These are phyloP conservation scores for Dascillus cervinus DNA, from an alignment of 2,888 invertebrate species.

Conservation along the genomic window DNA sequence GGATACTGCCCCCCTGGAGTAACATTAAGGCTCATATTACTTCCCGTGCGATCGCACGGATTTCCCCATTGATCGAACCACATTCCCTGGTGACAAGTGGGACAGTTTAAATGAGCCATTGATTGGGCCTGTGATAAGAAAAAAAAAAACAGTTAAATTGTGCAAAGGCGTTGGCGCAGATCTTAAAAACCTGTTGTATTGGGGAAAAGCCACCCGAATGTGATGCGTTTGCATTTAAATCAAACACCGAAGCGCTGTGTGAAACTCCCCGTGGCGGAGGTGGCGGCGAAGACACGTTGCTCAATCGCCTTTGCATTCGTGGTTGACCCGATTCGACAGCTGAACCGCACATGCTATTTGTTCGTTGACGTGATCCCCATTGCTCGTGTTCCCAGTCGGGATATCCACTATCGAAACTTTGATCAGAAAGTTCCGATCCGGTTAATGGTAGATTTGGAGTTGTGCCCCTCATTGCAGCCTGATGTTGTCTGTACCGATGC, in stretches of 20 bases:
- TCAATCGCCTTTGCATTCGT: constrained; percentile 30
- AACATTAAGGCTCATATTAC: constrained; percentile 51
- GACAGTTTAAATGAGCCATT: constrained; percentile 59
- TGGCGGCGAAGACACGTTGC: constrained; percentile 34
- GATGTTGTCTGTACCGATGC: constrained; percentile 52
- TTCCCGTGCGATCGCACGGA: constrained; percentile 40
- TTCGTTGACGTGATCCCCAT: constrained; percentile 32
- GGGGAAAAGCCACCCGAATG: constrained; percentile 38
- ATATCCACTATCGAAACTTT: constrained; percentile 41
- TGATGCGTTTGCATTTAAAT: constrained; percentile 40
- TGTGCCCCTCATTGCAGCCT: constrained; percentile 45
- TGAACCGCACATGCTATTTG: constrained; percentile 39
- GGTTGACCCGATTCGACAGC: constrained; percentile 23
- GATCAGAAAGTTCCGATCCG: constrained; percentile 29
- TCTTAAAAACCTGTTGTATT: constrained; percentile 51
- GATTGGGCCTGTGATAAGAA: constrained; percentile 56
- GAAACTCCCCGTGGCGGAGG: constrained; percentile 26
- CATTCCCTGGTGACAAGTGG: constrained; percentile 44
- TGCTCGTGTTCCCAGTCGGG: constrained; percentile 42
- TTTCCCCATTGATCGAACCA: constrained; percentile 37
- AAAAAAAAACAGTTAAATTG: too few species aligned
- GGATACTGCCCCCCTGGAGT: constrained; percentile 28
- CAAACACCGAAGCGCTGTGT: constrained; percentile 49
- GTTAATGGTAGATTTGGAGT: constrained; percentile 38
- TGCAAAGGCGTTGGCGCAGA: neutral